A percentile compares a stretch with the other conserved stretches of the same genome.
phyloP scores from a whole-genome alignment of 2,113 vertebrate species.

The Prolemur simus region DNA sequence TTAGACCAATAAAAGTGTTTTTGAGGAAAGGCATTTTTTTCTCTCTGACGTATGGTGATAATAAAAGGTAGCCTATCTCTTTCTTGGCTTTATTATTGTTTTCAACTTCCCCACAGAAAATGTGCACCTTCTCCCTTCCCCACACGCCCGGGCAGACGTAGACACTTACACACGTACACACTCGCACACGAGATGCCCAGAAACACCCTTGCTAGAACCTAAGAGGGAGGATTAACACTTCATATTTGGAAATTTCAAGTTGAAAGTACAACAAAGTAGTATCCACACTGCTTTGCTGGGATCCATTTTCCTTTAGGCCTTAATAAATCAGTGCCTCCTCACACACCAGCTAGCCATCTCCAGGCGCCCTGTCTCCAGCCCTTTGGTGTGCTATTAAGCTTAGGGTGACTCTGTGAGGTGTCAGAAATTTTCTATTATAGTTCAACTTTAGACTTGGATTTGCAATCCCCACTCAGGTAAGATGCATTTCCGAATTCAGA shows the following conservation, averaged over 20 bases:
- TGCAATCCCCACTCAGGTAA: neutral
- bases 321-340: neutral
- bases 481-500: neutral
- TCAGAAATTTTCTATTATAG: neutral
- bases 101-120: neutral
- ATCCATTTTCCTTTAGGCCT: neutral
- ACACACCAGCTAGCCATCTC: neutral
- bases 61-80: neutral
- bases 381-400: neutral
- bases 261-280: neutral
- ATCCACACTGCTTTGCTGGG: neutral
- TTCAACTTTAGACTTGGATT: neutral
- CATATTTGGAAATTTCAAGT: neutral
- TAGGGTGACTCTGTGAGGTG: neutral
- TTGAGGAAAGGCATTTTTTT: slow-evolving; percentile 9
- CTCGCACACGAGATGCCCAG: neutral
- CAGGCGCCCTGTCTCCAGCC: neutral
- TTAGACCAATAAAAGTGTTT: neutral
- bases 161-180: neutral
- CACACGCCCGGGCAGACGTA: too few species aligned
- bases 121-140: neutral
- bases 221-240: neutral
- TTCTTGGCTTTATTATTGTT: neutral
- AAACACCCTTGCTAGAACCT: neutral
- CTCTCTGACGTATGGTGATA: neutral